These are phyloP conservation scores for Rhinogobio ventralis DNA, from an alignment of 2,797 vertebrate species.

Conservation along the genomic window DNA sequence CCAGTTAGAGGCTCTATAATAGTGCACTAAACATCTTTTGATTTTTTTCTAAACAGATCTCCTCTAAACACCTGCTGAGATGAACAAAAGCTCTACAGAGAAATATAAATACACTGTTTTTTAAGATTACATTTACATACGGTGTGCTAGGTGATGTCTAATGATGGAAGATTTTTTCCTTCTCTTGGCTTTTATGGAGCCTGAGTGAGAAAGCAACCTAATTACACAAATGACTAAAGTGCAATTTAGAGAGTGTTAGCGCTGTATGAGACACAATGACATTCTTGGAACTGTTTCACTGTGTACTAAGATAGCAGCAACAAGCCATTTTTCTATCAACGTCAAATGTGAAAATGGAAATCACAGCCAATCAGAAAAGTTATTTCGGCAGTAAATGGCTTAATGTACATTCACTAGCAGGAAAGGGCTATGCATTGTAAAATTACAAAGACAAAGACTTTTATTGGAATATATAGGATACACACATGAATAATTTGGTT, in stretches of 20 bases:
- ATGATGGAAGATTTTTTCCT: constrained; percentile 1
- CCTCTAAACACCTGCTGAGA: constrained; percentile 30
- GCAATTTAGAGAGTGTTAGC: neutral
- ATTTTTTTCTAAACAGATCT: neutral
- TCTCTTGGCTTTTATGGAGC: neutral
- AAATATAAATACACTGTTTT: constrained; percentile 21
- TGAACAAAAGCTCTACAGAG: constrained; percentile 2
- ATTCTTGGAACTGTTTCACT: neutral
- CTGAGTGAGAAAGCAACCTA: constrained; percentile 30
- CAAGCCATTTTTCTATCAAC: neutral
- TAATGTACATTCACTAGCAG: neutral
- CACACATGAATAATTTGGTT: too few species aligned
- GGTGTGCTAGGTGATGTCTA: neutral
- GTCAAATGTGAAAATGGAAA: constrained; percentile 1
- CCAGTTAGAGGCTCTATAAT: constrained; percentile 1
- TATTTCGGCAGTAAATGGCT: neutral
- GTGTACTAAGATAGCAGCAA: neutral
- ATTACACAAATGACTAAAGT: constrained; percentile 34
- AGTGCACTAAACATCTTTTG: neutral
- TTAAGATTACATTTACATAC: constrained; percentile 18
- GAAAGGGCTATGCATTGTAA: neutral
- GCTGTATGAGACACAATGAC: constrained; percentile 8
- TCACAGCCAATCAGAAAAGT: neutral
- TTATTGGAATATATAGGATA: too few species aligned
- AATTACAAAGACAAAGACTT: neutral